These are phyloP conservation scores for Lathamus discolor DNA, from an alignment of 2,113 vertebrate species.

Conservation along the genomic window DNA sequence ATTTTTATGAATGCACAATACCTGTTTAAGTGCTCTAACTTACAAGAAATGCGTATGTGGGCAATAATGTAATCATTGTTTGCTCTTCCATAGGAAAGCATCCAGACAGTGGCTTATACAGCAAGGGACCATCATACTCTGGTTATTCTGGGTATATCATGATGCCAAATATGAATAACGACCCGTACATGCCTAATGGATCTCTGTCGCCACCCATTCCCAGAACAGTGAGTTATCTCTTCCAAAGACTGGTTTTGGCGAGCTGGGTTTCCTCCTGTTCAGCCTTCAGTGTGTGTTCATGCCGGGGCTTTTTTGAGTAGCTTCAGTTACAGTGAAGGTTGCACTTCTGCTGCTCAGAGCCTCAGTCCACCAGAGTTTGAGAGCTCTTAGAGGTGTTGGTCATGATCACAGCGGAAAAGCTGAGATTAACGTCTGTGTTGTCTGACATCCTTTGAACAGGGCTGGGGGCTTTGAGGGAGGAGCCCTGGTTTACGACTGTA, in stretches of 20 bases:
- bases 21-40: background rate
- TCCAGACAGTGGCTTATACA: conserved; percentile 88
- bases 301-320: fast-evolving
- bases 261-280: conserved; percentile 21
- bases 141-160: conserved; percentile 98
- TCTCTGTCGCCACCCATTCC: conserved; percentile 96
- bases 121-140: conserved; percentile 89
- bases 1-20: background rate
- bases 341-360: background rate
- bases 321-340: background rate
- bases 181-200: conserved; percentile 97
- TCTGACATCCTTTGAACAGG: background rate
- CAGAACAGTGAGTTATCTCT: conserved; percentile 91
- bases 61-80: conserved; percentile 27
- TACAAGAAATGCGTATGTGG: background rate
- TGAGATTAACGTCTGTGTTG: background rate
- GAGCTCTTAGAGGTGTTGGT: background rate
- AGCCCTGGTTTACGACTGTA: background rate
- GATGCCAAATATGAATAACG: conserved; percentile 97
- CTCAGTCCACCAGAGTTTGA: background rate
- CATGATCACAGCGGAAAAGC: background rate
- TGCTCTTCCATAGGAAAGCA: conserved; percentile 83
- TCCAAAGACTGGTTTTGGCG: background rate
- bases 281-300: background rate
- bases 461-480: background rate